A percentile compares a stretch with the other conserved stretches of the same genome.
Conservation (phyloP, 2,797 vertebrate genomes). For the Lithobates pipiens region DNA sequence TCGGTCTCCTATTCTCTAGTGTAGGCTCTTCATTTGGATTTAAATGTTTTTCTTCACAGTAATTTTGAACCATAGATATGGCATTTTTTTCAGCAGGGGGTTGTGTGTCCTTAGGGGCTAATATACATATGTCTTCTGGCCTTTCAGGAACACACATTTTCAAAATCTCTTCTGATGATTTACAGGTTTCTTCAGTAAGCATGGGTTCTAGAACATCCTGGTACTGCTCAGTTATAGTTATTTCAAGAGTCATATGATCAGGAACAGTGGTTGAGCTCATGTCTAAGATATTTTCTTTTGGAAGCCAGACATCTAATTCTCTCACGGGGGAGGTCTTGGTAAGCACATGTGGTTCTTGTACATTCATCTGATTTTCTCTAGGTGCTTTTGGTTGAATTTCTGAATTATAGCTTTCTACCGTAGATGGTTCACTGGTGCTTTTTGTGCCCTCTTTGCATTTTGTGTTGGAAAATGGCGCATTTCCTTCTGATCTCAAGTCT, state of each 20-base stretch:
- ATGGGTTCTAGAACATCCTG: not conserved
- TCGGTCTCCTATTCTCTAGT: not conserved
- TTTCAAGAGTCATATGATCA: not conserved
- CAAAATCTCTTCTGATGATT: not conserved
- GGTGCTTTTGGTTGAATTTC: not conserved
- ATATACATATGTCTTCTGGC: not conserved
- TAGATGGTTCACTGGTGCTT: not conserved
- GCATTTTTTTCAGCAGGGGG: not conserved
- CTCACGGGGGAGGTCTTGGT: not conserved
- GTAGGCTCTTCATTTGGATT: not conserved
- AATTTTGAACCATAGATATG: not conserved
- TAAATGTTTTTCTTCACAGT: not conserved
- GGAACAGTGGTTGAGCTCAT: not conserved
- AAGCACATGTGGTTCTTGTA: not conserved
- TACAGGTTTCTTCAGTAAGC: not conserved
- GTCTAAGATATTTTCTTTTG: not conserved
- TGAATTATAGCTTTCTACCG: not conserved
- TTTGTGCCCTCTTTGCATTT: not conserved
- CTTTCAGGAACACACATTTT: not conserved
- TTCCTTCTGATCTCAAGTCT: not conserved
- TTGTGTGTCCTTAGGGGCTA: not conserved
- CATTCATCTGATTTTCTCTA: not conserved
- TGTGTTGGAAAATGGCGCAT: not conserved
- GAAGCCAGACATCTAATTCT: not conserved
- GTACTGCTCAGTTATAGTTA: not conserved